Evolutionary conservation across 2,113 vertebrate genomes (phyloP), one percentile per base, ranked within the genome.

Genomic region (Tupaia tana): DNA sequence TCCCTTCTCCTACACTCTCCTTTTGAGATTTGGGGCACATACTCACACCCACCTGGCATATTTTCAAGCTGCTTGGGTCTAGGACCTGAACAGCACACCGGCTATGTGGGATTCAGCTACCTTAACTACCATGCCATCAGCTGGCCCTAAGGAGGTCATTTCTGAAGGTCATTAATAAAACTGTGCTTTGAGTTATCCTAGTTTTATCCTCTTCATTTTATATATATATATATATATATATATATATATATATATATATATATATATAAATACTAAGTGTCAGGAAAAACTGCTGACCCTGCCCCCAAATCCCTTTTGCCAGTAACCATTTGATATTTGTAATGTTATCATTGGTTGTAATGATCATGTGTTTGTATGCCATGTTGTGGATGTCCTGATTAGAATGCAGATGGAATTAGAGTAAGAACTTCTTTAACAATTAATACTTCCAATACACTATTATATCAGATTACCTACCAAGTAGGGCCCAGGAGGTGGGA

Each of bases 301-400:
- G 3, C 1, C 27, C 24, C 59, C 4, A 67, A 63, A 74, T n/a
- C 73, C 29, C 67, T 84, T n/a, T 29, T 14, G 31, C 59, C 58
- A 75, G 75, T 20, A 79, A 61, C 24, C 25, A 43, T 81, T 54
- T 94, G n/a, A 29, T 61, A 81, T 91, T 70, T 81, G 9, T 81
- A 93, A 86, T 71, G 89, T 61, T 85, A 14, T 83, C 71, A 52
- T 84, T 84, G 92, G 31, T 16, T 24, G 86, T 63, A 78, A 91
- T 31, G 54, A 70, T 73, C 75, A 93, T 16, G 34, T 20, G 14
- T 58, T 59, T 81, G 20, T 71, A 22, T 61, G 34, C 10, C 83
- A 8, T 70, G 61, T 29, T 79, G 20, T 90, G 11, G 22, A 71
- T 29, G 14, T 31, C 27, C 71, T 70, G 11, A 90, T 71, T 79